A percentile compares a stretch with the other conserved stretches of the same genome.
Evolutionary conservation across 2,888 invertebrate genomes (phyloP).

Genomic region (Epirrita christyi): DNA sequence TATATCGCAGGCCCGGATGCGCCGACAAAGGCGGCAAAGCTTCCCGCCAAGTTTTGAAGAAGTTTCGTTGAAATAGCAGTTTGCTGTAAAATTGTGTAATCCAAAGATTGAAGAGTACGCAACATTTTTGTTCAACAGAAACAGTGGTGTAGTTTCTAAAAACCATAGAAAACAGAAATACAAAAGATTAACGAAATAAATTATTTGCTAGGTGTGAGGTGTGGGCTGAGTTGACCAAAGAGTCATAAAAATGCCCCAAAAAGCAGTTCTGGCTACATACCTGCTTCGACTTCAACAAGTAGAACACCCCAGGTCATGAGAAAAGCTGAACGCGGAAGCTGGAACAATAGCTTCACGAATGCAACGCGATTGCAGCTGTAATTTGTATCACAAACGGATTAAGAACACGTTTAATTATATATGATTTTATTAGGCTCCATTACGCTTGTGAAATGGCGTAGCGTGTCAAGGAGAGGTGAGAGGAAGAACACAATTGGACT

Average conservation of each 20-base stretch:
- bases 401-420: conserved; percentile 22
- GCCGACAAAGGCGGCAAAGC: no score
- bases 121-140: no score
- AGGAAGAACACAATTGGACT: background rate
- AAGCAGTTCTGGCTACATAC: conserved; percentile 10
- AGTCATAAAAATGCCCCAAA: no score
- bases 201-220: background rate
- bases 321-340: conserved; percentile 33
- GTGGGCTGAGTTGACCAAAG: no score
- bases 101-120: no score
- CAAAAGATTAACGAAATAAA: no score
- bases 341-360: conserved; percentile 28
- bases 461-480: conserved; percentile 22
- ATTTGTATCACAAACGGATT: conserved; percentile 29
- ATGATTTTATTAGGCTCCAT: conserved; percentile 22
- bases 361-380: conserved; percentile 24
- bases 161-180: no score
- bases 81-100: no score
- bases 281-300: conserved; percentile 18
- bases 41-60: no score
- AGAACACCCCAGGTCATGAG: conserved; percentile 33
- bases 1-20: no score
- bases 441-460: conserved; percentile 18
- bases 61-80: no score
- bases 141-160: no score